Conservation (phyloP, 2,797 vertebrate genomes). For the Poliocrania exsul region DNA sequence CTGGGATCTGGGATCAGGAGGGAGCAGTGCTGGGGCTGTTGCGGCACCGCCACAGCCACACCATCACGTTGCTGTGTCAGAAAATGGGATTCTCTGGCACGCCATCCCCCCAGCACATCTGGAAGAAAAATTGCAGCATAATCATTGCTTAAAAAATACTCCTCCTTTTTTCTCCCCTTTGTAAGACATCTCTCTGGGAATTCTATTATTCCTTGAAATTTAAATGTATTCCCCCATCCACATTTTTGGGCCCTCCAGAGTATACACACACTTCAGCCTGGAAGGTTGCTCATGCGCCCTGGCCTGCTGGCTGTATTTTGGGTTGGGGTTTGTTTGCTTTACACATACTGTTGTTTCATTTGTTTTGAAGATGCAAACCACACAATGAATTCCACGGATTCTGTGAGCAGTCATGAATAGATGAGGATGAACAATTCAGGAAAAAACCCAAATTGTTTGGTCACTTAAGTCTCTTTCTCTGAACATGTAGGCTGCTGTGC, state of each 20-base stretch:
- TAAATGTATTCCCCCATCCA: background rate
- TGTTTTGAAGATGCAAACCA: conserved; percentile 71
- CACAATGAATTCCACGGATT: conserved; percentile 60
- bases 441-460: conserved; percentile 8
- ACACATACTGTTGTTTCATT: conserved; percentile 65
- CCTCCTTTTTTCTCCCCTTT: background rate
- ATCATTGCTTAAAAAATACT: background rate
- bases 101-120: background rate
- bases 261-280: conserved; percentile 28
- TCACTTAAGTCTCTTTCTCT: background rate
- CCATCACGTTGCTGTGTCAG: background rate
- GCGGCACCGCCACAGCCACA: fast-evolving
- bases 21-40: background rate
- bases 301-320: conserved; percentile 34
- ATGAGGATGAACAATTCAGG: conserved; percentile 30
- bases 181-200: background rate
- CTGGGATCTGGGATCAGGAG: background rate
- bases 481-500: background rate
- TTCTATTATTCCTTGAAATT: conserved; percentile 13
- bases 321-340: conserved; percentile 62
- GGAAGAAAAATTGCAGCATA: conserved; percentile 7
- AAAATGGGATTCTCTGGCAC: background rate
- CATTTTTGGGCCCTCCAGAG: conserved; percentile 36
- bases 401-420: conserved; percentile 26
- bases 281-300: conserved; percentile 40